Evolutionary conservation across 1,140 invertebrate species (phyloP).

Genomic region (Venturia canescens): DNA sequence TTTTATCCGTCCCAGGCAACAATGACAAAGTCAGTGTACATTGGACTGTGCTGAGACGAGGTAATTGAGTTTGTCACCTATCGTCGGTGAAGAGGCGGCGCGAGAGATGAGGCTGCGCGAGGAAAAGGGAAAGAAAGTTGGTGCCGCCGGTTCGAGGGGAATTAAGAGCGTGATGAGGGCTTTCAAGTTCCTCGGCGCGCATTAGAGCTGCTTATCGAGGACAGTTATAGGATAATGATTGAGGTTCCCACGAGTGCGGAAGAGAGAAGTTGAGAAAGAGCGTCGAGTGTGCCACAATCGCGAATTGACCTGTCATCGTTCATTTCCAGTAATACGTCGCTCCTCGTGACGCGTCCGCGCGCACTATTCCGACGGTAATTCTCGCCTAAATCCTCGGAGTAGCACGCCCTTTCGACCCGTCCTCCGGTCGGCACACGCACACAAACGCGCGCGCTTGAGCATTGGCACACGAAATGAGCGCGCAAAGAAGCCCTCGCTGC

Average conservation of each 20-base stretch:
- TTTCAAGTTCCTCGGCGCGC: constrained; percentile 21
- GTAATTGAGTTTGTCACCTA: constrained; percentile 13
- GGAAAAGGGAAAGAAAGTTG: neutral
- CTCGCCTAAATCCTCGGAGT: neutral
- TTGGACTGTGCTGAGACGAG: neutral
- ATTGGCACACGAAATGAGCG: neutral
- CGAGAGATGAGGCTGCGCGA: too few relatives aligned
- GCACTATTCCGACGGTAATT: neutral
- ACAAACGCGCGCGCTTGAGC: constrained; percentile 4
- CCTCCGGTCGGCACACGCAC: neutral
- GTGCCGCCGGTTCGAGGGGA: constrained; percentile 50
- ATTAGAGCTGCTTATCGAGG: constrained; percentile 10
- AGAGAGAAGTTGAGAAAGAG: neutral
- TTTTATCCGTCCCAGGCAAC: constrained; percentile 42
- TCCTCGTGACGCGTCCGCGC: neutral
- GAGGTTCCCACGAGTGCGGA: constrained; percentile 31
- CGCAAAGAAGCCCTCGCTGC: constrained; percentile 17
- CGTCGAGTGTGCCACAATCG: constrained; percentile 4
- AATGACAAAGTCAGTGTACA: constrained; percentile 24
- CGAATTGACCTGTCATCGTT: constrained; percentile 48
- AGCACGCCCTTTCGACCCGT: neutral
- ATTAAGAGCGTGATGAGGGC: constrained; percentile 41
- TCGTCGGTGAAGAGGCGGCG: neutral
- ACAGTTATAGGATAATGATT: constrained; percentile 39
- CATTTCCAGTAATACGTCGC: constrained; percentile 1